These are phyloP conservation scores for Ruditapes philippinarum DNA, from an alignment of 1,140 invertebrate species.

Conservation along the genomic window DNA sequence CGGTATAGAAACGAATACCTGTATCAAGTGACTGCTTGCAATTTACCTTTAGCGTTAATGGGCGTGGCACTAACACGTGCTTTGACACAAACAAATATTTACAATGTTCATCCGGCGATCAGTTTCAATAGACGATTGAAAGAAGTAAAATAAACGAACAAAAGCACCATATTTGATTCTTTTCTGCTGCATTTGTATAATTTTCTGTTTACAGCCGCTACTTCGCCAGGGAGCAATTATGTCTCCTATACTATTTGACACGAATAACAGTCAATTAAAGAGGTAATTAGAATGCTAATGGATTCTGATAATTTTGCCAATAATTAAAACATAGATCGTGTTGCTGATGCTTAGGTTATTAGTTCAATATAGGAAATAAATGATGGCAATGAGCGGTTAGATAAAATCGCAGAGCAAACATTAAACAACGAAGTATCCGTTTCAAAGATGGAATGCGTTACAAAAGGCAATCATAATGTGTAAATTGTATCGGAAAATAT, in stretches of 20 bases:
- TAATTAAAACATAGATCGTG: slow-evolving; percentile 45
- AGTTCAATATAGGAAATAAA: slow-evolving; percentile 63
- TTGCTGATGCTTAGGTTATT: slow-evolving; percentile 42
- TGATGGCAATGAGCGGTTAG: slow-evolving; percentile 22
- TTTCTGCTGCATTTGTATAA: slow-evolving; percentile 33
- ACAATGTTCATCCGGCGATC: not conserved
- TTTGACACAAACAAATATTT: slow-evolving; percentile 67
- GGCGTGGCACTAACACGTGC: slow-evolving; percentile 48
- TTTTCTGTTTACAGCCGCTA: not conserved
- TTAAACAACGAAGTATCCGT: slow-evolving; percentile 36
- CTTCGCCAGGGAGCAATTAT: slow-evolving; percentile 22
- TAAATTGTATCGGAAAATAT: not conserved
- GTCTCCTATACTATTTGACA: slow-evolving; percentile 51
- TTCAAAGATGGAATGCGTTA: not conserved
- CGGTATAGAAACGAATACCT: not conserved
- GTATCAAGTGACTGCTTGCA: slow-evolving; percentile 21
- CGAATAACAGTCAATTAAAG: slow-evolving; percentile 54
- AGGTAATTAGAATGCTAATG: slow-evolving; percentile 58
- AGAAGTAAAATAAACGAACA: not conserved
- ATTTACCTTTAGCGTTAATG: not conserved
- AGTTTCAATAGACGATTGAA: not conserved
- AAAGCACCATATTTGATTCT: slow-evolving; percentile 40
- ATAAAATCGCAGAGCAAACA: slow-evolving; percentile 33
- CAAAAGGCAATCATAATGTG: not conserved
- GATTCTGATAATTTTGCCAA: slow-evolving; percentile 58